Conservation (phyloP, 2,888 invertebrate genomes). For the Campoplex capitator region DNA sequence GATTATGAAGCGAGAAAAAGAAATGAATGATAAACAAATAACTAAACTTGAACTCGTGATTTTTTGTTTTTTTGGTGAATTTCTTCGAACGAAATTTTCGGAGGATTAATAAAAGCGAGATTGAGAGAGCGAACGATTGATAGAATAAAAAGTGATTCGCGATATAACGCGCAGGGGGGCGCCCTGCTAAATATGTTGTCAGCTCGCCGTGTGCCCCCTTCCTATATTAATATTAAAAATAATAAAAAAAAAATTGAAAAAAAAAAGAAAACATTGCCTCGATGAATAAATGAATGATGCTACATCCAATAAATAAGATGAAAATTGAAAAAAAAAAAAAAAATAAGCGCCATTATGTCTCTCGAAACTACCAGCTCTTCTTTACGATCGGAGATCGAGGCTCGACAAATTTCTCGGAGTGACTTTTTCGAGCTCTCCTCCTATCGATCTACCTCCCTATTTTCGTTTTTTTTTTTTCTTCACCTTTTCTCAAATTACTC, state of each 20-base stretch:
- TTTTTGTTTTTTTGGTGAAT: conserved; percentile 54
- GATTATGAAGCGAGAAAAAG: conserved; percentile 18
- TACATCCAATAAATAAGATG: conserved; percentile 71
- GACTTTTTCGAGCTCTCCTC: conserved; percentile 37
- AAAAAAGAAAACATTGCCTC: conserved; percentile 67
- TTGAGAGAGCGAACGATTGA: conserved; percentile 60
- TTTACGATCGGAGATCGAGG: neutral
- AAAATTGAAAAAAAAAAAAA: conserved; percentile 62
- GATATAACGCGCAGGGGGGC: conserved; percentile 53
- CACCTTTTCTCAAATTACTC: conserved; percentile 6
- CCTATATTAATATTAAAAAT: conserved; percentile 69
- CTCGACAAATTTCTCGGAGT: conserved; percentile 10
- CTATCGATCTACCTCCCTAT: conserved; percentile 49
- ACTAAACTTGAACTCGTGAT: conserved; percentile 24
- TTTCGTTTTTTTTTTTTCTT: conserved; percentile 38
- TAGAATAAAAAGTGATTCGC: conserved; percentile 62
- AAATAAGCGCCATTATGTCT: conserved; percentile 8
- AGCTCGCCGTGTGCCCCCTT: conserved; percentile 68
- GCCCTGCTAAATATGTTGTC: conserved; percentile 68
- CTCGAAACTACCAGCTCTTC: conserved; percentile 3
- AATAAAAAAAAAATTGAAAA: conserved; percentile 14
- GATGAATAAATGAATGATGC: conserved; percentile 72
- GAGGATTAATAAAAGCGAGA: conserved; percentile 54
- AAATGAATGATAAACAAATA: conserved; percentile 14
- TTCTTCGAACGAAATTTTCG: conserved; percentile 21